Evolutionary conservation across 2,113 vertebrate species (phyloP).

Genomic region (Malurus elegans): DNA sequence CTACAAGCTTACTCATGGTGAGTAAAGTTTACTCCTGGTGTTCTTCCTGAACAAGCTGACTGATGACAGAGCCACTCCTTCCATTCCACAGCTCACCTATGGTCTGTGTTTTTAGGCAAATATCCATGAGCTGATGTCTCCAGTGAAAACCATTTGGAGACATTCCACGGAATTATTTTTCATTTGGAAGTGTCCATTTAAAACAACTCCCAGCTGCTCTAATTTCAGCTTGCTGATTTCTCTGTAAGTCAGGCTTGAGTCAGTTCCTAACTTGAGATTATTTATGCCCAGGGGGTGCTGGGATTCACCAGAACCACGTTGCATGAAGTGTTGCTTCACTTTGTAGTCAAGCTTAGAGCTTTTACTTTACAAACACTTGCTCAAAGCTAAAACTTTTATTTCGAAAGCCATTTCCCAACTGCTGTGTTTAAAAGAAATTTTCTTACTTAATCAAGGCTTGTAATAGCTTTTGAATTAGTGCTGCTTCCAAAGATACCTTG

Average conservation of each 20-base stretch:
- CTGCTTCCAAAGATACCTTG: conserved; percentile 3
- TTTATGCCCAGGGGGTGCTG: background rate
- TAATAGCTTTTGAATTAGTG: background rate
- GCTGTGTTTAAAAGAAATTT: background rate
- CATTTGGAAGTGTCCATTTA: background rate
- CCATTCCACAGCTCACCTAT: background rate
- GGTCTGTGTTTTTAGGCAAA: background rate
- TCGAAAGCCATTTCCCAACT: background rate
- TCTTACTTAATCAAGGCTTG: background rate
- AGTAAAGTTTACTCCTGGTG: background rate
- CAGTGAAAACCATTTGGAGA: background rate
- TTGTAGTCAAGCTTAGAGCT: background rate
- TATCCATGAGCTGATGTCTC: background rate
- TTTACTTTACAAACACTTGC: background rate
- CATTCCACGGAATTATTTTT: background rate
- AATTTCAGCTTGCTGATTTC: background rate
- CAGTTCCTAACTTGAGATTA: background rate
- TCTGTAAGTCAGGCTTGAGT: background rate
- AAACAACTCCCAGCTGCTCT: background rate
- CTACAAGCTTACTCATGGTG: background rate
- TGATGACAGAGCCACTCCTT: background rate
- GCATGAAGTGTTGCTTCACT: conserved; percentile 4
- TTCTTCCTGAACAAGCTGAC: background rate
- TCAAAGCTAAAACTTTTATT: conserved; percentile 16
- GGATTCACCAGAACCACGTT: background rate